Evolutionary conservation across 1,140 invertebrate species (phyloP).

Genomic region (Hesperophylax magnus): DNA sequence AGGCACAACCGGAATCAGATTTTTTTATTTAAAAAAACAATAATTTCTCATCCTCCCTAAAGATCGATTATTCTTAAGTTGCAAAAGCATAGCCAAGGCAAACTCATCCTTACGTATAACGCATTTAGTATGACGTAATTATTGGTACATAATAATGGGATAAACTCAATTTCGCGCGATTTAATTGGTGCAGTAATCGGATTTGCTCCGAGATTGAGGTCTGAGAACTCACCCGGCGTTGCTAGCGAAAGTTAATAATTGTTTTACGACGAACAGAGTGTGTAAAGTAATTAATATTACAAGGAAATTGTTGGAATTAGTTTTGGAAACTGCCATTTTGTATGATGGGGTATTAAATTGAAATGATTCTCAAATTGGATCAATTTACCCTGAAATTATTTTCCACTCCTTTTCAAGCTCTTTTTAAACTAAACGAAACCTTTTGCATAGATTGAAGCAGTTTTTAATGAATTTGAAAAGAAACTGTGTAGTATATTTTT

Average conservation of each 20-base stretch:
- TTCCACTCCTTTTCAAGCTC: too few species aligned
- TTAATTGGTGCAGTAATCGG: conserved; percentile 26
- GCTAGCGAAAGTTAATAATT: conserved; percentile 27
- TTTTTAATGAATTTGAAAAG: too few species aligned
- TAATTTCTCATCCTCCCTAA: too few species aligned
- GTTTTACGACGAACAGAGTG: conserved; percentile 18
- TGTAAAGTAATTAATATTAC: conserved; percentile 20
- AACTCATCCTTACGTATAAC: conserved; percentile 7
- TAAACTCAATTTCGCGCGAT: conserved; percentile 16
- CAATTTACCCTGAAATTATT: too few species aligned
- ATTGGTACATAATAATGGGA: not conserved
- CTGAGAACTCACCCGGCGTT: not conserved
- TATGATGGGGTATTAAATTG: not conserved
- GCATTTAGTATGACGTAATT: not conserved
- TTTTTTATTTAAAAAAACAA: too few species aligned
- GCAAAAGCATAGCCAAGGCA: not conserved
- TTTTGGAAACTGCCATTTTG: conserved; percentile 3
- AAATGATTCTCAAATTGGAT: too few species aligned
- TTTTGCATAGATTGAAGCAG: too few species aligned
- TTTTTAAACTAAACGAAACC: too few species aligned
- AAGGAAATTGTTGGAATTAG: conserved; percentile 2
- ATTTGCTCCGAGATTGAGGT: conserved; percentile 25
- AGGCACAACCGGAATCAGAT: too few species aligned
- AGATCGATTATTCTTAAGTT: not conserved
- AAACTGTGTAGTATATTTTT: too few species aligned